Evolutionary conservation across 2,888 invertebrate genomes (phyloP), one percentile per base, ranked within the genome.

Genomic region (Hemistola chrysoprasaria): DNA sequence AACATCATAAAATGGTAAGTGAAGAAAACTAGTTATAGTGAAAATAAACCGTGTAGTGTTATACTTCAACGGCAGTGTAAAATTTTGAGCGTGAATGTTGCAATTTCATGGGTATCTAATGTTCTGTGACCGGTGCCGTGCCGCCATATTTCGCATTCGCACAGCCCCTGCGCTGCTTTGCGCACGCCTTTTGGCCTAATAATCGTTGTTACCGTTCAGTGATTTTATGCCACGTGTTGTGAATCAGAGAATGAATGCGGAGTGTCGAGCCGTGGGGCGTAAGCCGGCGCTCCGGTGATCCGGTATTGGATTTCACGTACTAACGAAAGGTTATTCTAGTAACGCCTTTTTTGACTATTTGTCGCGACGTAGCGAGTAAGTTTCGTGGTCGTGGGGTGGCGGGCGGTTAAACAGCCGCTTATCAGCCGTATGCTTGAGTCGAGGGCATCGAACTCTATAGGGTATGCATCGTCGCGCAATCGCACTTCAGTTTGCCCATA

Each of bases 1-100:
- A 86, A 79, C 87, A 84, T 88, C 87, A 79, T 71, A 88, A 87
- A 88, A 89, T 89, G 89, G 89, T 89, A 87, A 89, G 88, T 89
- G 75, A 73, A 72, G 65, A 71, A 67, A 74, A 75, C 73, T 71
- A 78, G 73, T 77, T 75, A 46, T 69, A 80, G 82, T 86, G 84
- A 62, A 62, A 60, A 51, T 53, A 56, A 55, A 47, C 57, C 59
- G 78, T 69, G 71, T 53, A 71, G 78, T 83, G 83, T 63, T 70
- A 63, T 62, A 50, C 40, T 43, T 47, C 53, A 49, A 46, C 47
- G 50, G 43, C 50, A 74, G 70, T 69, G 62, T 58, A 61, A 57
- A 56, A 62, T 61, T 62, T 53, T 40, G 30, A 42, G 58, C 47
- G 42, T 32, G 53, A 62, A 74, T 62, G 49, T 44, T 63, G 73